Evolutionary conservation across 1,140 invertebrate genomes (phyloP).

Genomic region (Saccostrea glomerata): DNA sequence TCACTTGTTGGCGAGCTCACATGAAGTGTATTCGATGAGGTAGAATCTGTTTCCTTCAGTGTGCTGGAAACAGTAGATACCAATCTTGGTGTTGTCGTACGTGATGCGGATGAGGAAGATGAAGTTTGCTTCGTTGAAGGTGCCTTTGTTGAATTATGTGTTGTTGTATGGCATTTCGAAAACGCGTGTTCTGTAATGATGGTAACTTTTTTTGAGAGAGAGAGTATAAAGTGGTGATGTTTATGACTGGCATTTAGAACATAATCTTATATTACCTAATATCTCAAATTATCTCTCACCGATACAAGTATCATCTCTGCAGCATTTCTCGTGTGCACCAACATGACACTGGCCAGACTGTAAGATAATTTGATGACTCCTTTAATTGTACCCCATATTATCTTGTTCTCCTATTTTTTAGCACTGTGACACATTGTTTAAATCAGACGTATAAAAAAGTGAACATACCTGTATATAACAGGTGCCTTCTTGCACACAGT

Average conservation of each 20-base stretch:
- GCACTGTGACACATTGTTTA: background rate
- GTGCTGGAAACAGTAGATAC: background rate
- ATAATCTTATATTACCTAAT: background rate
- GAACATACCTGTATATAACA: background rate
- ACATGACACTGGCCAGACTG: background rate
- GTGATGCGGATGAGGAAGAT: background rate
- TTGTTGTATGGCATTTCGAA: conserved; percentile 1
- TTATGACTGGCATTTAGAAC: background rate
- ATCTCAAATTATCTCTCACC: background rate
- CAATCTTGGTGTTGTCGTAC: background rate
- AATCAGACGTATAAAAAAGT: background rate
- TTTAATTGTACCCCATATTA: background rate
- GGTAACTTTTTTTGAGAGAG: too few species aligned
- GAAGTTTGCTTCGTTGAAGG: background rate
- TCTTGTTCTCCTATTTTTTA: background rate
- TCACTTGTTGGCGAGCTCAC: too few species aligned
- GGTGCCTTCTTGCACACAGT: background rate
- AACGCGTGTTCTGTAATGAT: background rate
- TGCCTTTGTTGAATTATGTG: background rate
- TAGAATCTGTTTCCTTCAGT: background rate
- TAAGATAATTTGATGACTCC: background rate
- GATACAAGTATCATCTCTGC: background rate
- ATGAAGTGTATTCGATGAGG: background rate
- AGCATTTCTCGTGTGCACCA: background rate
- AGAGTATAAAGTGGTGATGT: background rate